Evolutionary conservation across 2,888 invertebrate species (phyloP).

Genomic region (Diploptera punctata): DNA sequence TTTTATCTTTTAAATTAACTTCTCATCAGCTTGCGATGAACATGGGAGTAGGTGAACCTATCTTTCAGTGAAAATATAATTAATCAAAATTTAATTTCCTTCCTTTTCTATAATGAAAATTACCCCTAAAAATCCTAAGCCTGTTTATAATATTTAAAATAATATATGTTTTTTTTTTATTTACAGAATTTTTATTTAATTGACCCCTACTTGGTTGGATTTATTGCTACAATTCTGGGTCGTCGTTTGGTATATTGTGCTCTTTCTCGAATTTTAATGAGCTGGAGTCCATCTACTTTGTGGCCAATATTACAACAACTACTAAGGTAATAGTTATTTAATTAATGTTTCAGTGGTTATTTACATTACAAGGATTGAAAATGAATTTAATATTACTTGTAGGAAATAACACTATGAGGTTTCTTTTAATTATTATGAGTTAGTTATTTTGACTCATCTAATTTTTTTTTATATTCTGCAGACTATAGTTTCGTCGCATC

Average conservation of each 20-base stretch:
- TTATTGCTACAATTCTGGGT: constrained; percentile 81
- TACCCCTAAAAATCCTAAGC: not conserved
- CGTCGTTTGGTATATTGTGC: constrained; percentile 78
- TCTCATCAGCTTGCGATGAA: too few relatives aligned
- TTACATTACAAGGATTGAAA: too few relatives aligned
- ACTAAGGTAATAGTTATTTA: constrained; percentile 51
- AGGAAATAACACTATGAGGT: too few relatives aligned
- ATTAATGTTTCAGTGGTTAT: not conserved
- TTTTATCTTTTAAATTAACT: not conserved
- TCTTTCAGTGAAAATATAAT: too few relatives aligned
- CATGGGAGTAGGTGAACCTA: not conserved
- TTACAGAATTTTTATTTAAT: constrained; percentile 95
- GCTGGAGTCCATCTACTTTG: constrained; percentile 53
- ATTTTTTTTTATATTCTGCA: too few relatives aligned
- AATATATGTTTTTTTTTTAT: too few relatives aligned
- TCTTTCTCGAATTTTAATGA: constrained; percentile 60
- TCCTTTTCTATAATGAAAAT: too few relatives aligned
- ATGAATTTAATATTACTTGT: too few relatives aligned
- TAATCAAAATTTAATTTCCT: constrained; percentile 10
- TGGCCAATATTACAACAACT: constrained; percentile 52
- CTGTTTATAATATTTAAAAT: too few relatives aligned
- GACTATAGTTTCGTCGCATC: too few relatives aligned
- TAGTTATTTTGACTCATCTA: too few relatives aligned
- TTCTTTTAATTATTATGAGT: too few relatives aligned
- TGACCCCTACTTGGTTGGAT: constrained; percentile 84